Evolutionary conservation across 2,797 vertebrate genomes (phyloP).

Genomic region (Ispidina picta): DNA sequence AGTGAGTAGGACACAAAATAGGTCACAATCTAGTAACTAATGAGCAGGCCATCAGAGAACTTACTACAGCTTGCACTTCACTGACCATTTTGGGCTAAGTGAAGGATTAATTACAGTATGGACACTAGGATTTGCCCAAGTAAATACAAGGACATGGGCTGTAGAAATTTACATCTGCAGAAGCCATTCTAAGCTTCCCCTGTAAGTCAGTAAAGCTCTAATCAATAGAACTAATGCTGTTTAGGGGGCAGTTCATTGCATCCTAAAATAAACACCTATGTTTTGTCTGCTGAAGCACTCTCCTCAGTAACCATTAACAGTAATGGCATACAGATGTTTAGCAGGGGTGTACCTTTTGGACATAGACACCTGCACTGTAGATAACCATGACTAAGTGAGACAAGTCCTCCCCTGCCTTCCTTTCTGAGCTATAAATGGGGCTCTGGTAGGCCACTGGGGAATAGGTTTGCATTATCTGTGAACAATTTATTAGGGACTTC

Average conservation of each 20-base stretch:
- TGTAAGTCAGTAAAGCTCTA: constrained; percentile 41
- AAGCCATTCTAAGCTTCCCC: constrained; percentile 22
- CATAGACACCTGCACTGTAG: background rate
- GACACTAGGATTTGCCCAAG: constrained; percentile 40
- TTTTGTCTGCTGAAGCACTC: constrained; percentile 32
- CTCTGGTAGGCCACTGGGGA: background rate
- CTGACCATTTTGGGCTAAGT: background rate
- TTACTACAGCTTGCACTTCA: background rate
- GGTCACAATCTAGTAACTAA: background rate
- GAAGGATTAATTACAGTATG: constrained; percentile 7
- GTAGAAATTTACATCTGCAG: constrained; percentile 17
- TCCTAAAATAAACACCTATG: constrained; percentile 50
- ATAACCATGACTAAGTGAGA: background rate
- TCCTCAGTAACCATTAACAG: constrained; percentile 19
- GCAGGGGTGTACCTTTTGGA: background rate
- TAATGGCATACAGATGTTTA: constrained; percentile 6
- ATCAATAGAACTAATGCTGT: constrained; percentile 63
- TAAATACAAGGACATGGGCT: constrained; percentile 1
- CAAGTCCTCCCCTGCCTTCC: background rate
- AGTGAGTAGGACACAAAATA: background rate
- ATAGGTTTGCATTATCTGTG: background rate
- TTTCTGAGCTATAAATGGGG: background rate
- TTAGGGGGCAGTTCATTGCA: constrained; percentile 50
- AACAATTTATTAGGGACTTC: constrained; percentile 6
- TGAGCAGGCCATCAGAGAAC: background rate